Evolutionary conservation across 2,113 vertebrate genomes (phyloP).

Genomic region (Taurulus bubalis): DNA sequence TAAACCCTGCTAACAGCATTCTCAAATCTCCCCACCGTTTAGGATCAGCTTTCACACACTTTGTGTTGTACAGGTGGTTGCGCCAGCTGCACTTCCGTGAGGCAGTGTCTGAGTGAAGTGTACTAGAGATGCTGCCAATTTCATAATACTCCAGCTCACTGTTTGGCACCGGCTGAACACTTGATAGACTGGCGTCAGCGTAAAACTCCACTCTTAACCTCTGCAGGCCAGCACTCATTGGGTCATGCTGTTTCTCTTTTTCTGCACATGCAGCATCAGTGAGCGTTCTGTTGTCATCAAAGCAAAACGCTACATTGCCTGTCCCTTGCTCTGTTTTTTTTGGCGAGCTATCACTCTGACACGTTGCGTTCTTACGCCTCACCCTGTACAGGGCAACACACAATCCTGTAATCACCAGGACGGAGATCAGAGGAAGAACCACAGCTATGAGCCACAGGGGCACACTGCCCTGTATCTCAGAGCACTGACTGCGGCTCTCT

Average conservation of each 20-base stretch:
- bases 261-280: slow-evolving; percentile 4
- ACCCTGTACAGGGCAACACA: slow-evolving; percentile 46
- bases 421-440: slow-evolving; percentile 62
- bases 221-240: slow-evolving; percentile 36
- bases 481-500: slow-evolving; percentile 52
- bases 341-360: slow-evolving; percentile 11
- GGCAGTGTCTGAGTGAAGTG: slow-evolving; percentile 55
- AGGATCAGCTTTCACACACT: slow-evolving; percentile 17
- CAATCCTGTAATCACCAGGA: slow-evolving; percentile 55
- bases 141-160: slow-evolving; percentile 79
- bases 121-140: slow-evolving; percentile 72
- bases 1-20: slow-evolving; percentile 32
- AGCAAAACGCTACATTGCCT: slow-evolving; percentile 68
- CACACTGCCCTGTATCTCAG: slow-evolving; percentile 2
- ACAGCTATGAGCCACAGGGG: slow-evolving; percentile 76
- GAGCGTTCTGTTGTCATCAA: slow-evolving; percentile 37
- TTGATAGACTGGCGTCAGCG: slow-evolving; percentile 29
- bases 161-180: slow-evolving; percentile 21
- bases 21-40: slow-evolving; percentile 43
- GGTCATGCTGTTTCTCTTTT: slow-evolving; percentile 41
- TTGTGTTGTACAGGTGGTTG: slow-evolving; percentile 27
- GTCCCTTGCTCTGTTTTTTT: slow-evolving; percentile 55
- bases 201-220: slow-evolving; percentile 38
- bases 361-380: slow-evolving; percentile 24
- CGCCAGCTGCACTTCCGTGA: slow-evolving; percentile 53